These are phyloP conservation scores for Nesometra sesokonis DNA, from an alignment of 35 echinoderm and acorn worm species.

Conservation along the genomic window DNA sequence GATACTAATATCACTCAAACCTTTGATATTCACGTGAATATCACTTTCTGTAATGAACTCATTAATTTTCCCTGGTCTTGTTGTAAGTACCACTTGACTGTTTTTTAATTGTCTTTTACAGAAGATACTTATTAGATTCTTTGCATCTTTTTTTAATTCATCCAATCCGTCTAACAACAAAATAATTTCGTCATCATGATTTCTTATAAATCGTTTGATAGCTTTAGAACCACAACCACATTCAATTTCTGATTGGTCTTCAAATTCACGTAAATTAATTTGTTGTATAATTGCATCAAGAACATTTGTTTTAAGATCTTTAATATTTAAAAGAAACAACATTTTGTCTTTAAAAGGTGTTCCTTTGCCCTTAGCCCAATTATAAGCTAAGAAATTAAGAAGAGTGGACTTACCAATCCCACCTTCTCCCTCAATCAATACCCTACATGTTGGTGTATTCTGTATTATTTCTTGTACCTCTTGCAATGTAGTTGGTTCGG, in stretches of 20 bases:
- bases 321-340: not conserved
- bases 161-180: not conserved
- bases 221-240: too few species aligned
- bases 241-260: not conserved
- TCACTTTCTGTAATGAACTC: not conserved
- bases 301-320: not conserved
- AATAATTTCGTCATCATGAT: not conserved
- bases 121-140: not conserved
- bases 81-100: not conserved
- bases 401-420: not conserved
- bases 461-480: not conserved
- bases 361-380: not conserved
- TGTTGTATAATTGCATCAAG: not conserved
- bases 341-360: not conserved
- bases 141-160: not conserved
- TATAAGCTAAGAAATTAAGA: not conserved
- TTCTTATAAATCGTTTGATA: not conserved
- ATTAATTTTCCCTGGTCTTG: not conserved
- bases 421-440: not conserved
- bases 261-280: not conserved
- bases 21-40: not conserved
- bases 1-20: not conserved
- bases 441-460: not conserved
- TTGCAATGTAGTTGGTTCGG: not conserved
- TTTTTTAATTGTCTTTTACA: not conserved